These are phyloP conservation scores for Pteruthius melanotis DNA, from an alignment of 2,113 vertebrate genomes.

Conservation along the genomic window DNA sequence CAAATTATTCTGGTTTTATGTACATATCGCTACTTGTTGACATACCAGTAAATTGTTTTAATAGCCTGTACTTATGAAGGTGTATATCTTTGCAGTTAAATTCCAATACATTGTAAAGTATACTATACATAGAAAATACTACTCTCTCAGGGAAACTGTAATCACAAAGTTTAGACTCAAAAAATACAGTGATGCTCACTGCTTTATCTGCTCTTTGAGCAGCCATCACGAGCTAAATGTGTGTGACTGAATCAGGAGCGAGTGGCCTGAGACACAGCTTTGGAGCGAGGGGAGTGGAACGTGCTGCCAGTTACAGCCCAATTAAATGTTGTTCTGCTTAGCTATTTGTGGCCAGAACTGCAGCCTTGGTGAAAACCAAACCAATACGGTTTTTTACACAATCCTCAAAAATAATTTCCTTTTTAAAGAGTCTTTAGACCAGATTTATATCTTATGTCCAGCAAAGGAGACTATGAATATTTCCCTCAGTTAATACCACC, in stretches of 20 bases:
- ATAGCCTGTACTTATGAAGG: constrained; percentile 62
- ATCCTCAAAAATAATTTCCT: constrained; percentile 37
- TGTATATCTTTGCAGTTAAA: constrained; percentile 69
- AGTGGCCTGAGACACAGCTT: background rate
- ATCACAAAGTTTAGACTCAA: constrained; percentile 50
- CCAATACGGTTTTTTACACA: background rate
- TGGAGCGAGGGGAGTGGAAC: background rate
- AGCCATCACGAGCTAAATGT: background rate
- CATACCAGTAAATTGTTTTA: constrained; percentile 70
- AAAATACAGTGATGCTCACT: background rate
- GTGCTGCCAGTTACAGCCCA: background rate
- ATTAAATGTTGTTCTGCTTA: constrained; percentile 8
- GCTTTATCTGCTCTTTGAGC: constrained; percentile 25
- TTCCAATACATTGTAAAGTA: constrained; percentile 53
- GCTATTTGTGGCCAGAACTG: constrained; percentile 17
- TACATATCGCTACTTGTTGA: constrained; percentile 51
- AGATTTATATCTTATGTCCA: background rate
- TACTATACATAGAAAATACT: constrained; percentile 51
- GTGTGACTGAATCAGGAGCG: background rate
- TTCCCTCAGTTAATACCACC: constrained; percentile 9
- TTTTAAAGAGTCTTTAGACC: background rate
- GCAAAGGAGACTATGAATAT: constrained; percentile 25
- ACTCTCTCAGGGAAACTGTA: constrained; percentile 57
- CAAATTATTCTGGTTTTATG: constrained; percentile 58
- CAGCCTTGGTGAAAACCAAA: constrained; percentile 18